Conservation (phyloP, 2,797 vertebrate genomes). For the Tokudaia tokunoshimensis region DNA sequence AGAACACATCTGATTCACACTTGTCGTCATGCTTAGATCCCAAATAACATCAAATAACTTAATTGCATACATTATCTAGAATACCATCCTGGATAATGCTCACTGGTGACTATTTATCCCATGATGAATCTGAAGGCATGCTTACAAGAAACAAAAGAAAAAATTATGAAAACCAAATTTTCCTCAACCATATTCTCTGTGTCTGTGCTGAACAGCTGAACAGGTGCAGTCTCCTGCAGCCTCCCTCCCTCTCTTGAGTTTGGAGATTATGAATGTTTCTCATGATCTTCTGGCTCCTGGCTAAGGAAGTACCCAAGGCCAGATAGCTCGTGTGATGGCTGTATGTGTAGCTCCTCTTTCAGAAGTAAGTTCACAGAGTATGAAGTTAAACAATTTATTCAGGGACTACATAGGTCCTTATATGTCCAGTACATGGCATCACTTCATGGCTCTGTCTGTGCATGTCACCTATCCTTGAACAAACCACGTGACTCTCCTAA, state of each 20-base stretch:
- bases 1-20: not conserved
- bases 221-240: not conserved
- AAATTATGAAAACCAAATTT: not conserved
- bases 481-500: not conserved
- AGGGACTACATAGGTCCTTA: not conserved
- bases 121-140: constrained; percentile 7
- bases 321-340: not conserved
- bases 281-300: not conserved
- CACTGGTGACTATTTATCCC: not conserved
- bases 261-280: not conserved
- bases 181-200: not conserved
- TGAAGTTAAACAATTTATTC: not conserved
- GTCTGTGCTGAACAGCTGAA: not conserved
- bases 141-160: constrained; percentile 17
- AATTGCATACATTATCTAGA: not conserved
- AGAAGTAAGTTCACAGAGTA: not conserved
- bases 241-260: not conserved
- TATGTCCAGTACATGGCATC: rapidly evolving
- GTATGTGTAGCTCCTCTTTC: not conserved
- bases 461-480: not conserved
- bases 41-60: constrained; percentile 5
- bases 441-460: not conserved
- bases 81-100: not conserved
- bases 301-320: not conserved
- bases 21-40: not conserved